Evolutionary conservation across 2,113 vertebrate species (phyloP), one percentile per base, ranked within the genome.

Genomic region (Turnix velox): DNA sequence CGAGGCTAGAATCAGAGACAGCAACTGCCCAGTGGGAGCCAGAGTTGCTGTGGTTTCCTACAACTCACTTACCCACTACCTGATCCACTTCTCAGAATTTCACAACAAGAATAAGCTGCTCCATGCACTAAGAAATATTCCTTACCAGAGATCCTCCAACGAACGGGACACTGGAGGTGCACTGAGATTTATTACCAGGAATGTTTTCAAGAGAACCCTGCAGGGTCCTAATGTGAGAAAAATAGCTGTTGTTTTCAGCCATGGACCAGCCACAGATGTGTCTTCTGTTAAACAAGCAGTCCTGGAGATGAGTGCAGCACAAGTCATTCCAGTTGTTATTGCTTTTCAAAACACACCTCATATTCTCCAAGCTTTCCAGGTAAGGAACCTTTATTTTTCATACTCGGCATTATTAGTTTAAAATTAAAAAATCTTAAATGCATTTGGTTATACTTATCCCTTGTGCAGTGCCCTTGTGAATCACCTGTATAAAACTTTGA

Each of bases 131-230:
- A 73, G 81, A 14, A 91, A 63, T 7, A 84, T 97, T 31, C 67
- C 84, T 37, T 91, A 92, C 4, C 88, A 91, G 83, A 80, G 30
- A 10, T 93, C 87, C 15, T 24, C 62, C 0, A 54, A 46, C 16
- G 48, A 57, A 45, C 33, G 95, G 18, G 91, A 97, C n/a, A 69
- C 95, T 10, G 95, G 93, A 42, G 54, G 10, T 23, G 92, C 67
- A 0, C 97, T 97, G 97, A 91, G 73, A 33, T 97, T 97, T 6
- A 33, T 97, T 33, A 78, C 96, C 55, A 95, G 91, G 63, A 93
- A 97, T 5, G 12, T 97, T 79, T 98, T 98, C 93, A 97, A 97
- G 54, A 85, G 97, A 35, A 94, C 72, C 10, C 87, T 95, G 1
- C 73, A 87, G 2, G 96, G 94, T 43, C 3, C 69, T 22, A 91